Evolutionary conservation across 2,113 vertebrate genomes (phyloP).

Genomic region (Tetrao urogallus): DNA sequence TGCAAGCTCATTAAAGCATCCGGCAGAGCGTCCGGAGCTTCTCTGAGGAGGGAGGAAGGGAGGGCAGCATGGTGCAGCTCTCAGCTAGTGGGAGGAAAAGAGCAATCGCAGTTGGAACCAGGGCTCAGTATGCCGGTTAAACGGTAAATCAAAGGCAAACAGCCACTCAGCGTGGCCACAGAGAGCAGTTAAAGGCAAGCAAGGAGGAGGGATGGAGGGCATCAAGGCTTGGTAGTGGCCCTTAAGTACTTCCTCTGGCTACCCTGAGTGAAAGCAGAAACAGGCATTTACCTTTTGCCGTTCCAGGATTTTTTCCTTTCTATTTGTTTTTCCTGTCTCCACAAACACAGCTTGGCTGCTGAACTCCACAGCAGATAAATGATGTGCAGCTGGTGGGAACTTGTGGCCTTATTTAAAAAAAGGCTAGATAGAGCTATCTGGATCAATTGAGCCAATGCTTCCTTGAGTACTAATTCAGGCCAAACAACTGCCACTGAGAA

Average conservation of each 20-base stretch:
- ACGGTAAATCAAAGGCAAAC: background rate
- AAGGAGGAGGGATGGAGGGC: background rate
- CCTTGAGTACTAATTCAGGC: slow-evolving; percentile 30
- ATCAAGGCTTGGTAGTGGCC: background rate
- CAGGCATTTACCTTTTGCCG: background rate
- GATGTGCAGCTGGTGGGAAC: background rate
- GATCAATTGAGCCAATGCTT: slow-evolving; percentile 38
- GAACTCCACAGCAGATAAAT: slow-evolving; percentile 16
- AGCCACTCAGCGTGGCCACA: background rate
- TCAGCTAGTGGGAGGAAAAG: background rate
- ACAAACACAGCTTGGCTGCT: slow-evolving; percentile 13
- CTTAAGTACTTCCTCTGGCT: background rate
- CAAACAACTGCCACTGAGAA: slow-evolving; percentile 39
- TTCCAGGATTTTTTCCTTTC: background rate
- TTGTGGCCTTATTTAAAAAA: slow-evolving; percentile 39
- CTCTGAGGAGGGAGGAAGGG: background rate
- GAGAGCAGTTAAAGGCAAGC: background rate
- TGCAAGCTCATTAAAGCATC: slow-evolving; percentile 62
- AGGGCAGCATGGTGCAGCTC: background rate
- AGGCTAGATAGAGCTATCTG: slow-evolving; percentile 20
- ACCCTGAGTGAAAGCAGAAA: background rate
- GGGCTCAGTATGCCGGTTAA: background rate
- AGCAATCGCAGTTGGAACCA: background rate
- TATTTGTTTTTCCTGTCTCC: background rate
- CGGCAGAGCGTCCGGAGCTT: background rate